Percentiles rank a stretch among this genome's conserved stretches.
Evolutionary conservation across 2,113 vertebrate genomes (phyloP).

Genomic region (Micromys minutus): DNA sequence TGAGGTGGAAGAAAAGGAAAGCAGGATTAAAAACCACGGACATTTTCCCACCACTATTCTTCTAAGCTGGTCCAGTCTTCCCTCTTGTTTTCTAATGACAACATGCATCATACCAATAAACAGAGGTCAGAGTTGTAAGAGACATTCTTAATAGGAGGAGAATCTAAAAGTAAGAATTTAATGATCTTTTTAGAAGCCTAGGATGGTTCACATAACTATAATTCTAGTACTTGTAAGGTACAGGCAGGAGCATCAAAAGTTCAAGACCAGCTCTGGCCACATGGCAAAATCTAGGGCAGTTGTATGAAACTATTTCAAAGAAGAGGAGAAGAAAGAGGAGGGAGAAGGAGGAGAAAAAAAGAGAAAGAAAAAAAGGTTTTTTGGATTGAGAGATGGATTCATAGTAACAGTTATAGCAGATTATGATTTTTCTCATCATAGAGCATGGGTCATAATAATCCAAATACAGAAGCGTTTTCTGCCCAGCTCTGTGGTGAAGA

Average conservation of each 20-base stretch:
- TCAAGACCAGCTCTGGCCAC: background rate
- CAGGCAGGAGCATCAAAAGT: background rate
- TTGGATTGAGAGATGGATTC: background rate
- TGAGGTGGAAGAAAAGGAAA: conserved; percentile 53
- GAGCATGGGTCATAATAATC: background rate
- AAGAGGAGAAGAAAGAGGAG: background rate
- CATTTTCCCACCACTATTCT: background rate
- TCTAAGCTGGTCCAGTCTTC: conserved; percentile 18
- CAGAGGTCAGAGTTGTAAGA: too few species aligned
- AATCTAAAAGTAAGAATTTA: background rate
- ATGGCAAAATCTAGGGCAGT: background rate
- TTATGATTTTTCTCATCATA: background rate
- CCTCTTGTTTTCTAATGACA: background rate
- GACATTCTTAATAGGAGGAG: background rate
- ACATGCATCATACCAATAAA: background rate
- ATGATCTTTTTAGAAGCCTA: background rate
- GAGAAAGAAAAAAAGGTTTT: background rate
- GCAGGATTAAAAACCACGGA: conserved; percentile 34
- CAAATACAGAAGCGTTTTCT: background rate
- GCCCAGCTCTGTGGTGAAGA: background rate
- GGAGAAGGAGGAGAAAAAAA: background rate
- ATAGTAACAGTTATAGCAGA: background rate
- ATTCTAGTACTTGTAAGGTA: background rate
- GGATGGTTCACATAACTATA: background rate
- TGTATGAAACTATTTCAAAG: background rate